Evolutionary conservation across 2,797 vertebrate species (phyloP).

Genomic region (Silurus lanzhouensis): DNA sequence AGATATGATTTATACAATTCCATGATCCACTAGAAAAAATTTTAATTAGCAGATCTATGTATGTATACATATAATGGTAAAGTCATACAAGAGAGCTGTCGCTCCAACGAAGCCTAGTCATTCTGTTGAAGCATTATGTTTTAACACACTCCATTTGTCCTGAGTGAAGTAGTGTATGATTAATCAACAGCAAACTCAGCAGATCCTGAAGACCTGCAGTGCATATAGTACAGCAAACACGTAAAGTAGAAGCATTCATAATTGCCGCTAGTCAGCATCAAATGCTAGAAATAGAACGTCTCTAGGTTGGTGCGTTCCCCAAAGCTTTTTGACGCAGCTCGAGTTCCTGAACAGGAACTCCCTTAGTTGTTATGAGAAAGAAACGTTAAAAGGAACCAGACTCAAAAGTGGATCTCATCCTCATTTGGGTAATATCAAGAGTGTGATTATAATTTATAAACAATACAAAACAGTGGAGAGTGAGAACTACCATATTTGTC

Average conservation of each 20-base stretch:
- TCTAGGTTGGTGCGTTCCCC: no score
- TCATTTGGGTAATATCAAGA: no score
- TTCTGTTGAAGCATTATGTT: constrained; percentile 20
- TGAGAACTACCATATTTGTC: no score
- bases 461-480: no score
- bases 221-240: constrained; percentile 37
- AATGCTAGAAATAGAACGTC: neutral
- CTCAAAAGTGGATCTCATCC: no score
- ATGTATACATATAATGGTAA: no score
- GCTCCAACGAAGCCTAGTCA: constrained; percentile 14
- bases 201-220: constrained; percentile 19
- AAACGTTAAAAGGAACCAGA: no score
- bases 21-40: neutral
- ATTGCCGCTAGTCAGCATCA: constrained; percentile 7
- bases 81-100: neutral
- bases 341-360: no score
- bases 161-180: constrained; percentile 4
- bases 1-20: neutral
- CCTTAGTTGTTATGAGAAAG: no score
- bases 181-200: constrained; percentile 3
- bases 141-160: constrained; percentile 17
- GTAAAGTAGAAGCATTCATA: constrained; percentile 54
- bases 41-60: no score
- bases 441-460: no score
- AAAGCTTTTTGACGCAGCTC: no score